Percentiles rank a stretch among this genome's conserved stretches.
phyloP scores from a whole-genome alignment of 2,888 invertebrate genomes.

The Drosophila picticornis region DNA sequence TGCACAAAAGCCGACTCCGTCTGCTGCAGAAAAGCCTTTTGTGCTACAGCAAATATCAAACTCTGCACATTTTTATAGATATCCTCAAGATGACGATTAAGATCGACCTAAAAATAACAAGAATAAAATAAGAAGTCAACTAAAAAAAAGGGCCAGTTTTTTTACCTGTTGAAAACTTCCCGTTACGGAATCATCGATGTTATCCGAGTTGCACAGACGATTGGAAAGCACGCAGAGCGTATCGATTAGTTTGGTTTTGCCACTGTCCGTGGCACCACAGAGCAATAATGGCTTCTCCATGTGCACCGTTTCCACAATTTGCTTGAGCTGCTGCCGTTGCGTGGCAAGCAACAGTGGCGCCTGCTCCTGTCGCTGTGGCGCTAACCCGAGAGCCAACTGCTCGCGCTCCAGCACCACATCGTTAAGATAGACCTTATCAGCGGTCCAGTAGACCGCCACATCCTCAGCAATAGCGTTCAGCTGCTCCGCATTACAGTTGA shows the following conservation, averaged over 20 bases:
- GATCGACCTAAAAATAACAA: slow-evolving; percentile 76
- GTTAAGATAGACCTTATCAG: slow-evolving; percentile 88
- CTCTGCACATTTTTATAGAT: slow-evolving; percentile 85
- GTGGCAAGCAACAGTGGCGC: slow-evolving; percentile 86
- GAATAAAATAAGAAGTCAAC: too few relatives aligned
- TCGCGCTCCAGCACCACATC: slow-evolving; percentile 87
- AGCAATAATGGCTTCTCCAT: slow-evolving; percentile 96
- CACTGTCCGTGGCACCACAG: slow-evolving; percentile 84
- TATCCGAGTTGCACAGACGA: slow-evolving; percentile 82
- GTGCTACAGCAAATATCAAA: slow-evolving; percentile 70
- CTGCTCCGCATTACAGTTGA: slow-evolving; percentile 84
- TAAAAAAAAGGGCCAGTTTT: background rate
- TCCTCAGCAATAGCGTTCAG: slow-evolving; percentile 85
- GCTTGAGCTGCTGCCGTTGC: slow-evolving; percentile 90
- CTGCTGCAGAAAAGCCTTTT: slow-evolving; percentile 58
- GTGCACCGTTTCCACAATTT: slow-evolving; percentile 93
- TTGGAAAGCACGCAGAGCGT: slow-evolving; percentile 83
- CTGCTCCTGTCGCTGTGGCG: slow-evolving; percentile 74
- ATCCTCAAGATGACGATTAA: slow-evolving; percentile 89
- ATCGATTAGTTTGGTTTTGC: slow-evolving; percentile 85
- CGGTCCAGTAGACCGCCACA: slow-evolving; percentile 88
- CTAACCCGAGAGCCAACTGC: slow-evolving; percentile 74
- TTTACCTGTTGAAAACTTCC: slow-evolving; percentile 98
- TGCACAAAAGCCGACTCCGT: slow-evolving; percentile 32
- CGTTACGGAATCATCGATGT: slow-evolving; percentile 85